Conservation (phyloP, 2,797 vertebrate species). For the Micropoecilia bifurca region DNA sequence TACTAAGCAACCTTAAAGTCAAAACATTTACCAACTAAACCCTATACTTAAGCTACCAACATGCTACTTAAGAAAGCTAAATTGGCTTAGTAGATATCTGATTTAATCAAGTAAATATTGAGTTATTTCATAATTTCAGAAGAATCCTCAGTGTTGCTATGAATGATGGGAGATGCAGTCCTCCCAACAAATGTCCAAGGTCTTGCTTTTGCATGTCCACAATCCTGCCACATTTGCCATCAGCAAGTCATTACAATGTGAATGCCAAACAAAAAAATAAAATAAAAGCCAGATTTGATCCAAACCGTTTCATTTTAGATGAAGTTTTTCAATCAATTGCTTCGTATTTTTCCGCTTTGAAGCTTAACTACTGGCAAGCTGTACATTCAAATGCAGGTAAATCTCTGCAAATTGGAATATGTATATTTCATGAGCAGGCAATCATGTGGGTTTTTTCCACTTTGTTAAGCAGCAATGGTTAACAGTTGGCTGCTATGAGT, state of each 20-base stretch:
- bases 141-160: not conserved
- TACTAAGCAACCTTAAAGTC: too few relatives aligned
- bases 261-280: not conserved
- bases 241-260: not conserved
- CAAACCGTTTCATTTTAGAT: not conserved
- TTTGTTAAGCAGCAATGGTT: slow-evolving; percentile 49
- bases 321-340: not conserved
- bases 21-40: too few relatives aligned
- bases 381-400: not conserved
- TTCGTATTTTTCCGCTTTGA: not conserved
- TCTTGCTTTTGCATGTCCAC: not conserved
- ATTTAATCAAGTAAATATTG: too few relatives aligned
- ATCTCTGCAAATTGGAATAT: not conserved
- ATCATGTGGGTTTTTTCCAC: slow-evolving; percentile 51
- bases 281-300: not conserved
- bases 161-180: not conserved
- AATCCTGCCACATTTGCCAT: not conserved
- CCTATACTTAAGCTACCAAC: too few relatives aligned
- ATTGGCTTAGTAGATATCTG: too few relatives aligned
- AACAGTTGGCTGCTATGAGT: slow-evolving; percentile 44
- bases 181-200: not conserved
- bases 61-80: too few relatives aligned
- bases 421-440: slow-evolving; percentile 54
- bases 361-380: not conserved
- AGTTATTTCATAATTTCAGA: not conserved